These are phyloP conservation scores for Diuraphis noxia DNA, from an alignment of 1,140 invertebrate genomes.

Conservation along the genomic window DNA sequence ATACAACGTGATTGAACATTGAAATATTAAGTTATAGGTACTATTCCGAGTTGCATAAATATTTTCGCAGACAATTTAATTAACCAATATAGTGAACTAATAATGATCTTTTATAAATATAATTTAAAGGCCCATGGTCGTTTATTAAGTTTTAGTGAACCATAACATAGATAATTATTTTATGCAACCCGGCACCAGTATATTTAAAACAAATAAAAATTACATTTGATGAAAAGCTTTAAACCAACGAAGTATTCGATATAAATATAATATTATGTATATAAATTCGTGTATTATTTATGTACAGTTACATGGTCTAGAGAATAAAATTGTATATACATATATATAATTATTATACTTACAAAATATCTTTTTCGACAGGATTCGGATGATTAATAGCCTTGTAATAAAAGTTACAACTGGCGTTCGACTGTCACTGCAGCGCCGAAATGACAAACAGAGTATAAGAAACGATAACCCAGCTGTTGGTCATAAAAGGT, in stretches of 20 bases:
- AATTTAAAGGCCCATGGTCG: not conserved
- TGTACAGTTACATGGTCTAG: no score
- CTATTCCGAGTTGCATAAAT: not conserved
- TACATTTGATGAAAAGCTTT: not conserved
- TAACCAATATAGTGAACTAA: no score
- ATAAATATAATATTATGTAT: not conserved
- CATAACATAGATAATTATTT: not conserved
- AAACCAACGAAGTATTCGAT: not conserved
- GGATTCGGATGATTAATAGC: not conserved
- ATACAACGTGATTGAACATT: not conserved
- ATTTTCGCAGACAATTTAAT: not conserved
- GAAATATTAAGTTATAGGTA: not conserved
- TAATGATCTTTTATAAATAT: not conserved
- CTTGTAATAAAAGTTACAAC: slow-evolving; percentile 9
- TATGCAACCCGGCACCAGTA: not conserved
- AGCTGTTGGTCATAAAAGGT: slow-evolving; percentile 44
- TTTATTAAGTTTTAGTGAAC: not conserved
- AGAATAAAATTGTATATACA: not conserved
- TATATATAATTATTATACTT: not conserved
- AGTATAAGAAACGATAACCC: not conserved
- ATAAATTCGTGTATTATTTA: not conserved
- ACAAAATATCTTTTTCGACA: not conserved
- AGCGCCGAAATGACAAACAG: slow-evolving; percentile 12
- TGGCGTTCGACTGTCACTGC: not conserved
- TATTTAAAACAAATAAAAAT: not conserved